These are phyloP conservation scores for Anguilla anguilla DNA, from an alignment of 2,797 vertebrate genomes.

Conservation along the genomic window DNA sequence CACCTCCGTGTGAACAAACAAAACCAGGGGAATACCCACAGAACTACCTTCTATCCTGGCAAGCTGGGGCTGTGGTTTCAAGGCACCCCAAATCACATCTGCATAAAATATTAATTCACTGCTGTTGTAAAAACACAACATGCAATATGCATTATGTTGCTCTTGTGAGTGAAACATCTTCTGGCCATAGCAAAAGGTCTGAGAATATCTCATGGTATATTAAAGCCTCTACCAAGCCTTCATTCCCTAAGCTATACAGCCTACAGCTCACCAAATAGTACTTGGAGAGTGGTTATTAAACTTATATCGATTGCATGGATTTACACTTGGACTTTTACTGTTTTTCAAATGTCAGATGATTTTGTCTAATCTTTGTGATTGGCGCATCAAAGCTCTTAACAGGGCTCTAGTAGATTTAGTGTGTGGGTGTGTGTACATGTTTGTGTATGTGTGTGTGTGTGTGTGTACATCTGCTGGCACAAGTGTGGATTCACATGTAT, in stretches of 20 bases:
- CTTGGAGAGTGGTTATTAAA: neutral
- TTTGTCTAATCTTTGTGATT: neutral
- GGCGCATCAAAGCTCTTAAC: neutral
- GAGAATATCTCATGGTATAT: neutral
- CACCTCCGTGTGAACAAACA: constrained; percentile 3
- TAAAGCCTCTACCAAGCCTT: neutral
- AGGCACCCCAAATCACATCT: neutral
- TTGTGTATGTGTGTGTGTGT: neutral
- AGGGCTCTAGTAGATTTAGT: neutral
- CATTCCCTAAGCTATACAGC: neutral
- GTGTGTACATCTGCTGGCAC: neutral
- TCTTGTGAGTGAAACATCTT: neutral
- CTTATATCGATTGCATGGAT: neutral
- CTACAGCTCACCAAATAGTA: neutral
- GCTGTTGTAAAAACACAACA: neutral
- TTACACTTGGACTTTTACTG: neutral
- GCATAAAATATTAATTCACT: neutral
- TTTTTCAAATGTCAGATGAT: neutral
- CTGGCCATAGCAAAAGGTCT: neutral
- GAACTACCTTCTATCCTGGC: neutral
- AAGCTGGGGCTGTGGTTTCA: neutral
- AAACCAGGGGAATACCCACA: neutral
- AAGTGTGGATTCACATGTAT: neutral
- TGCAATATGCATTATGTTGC: neutral
- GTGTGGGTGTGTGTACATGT: neutral